These are phyloP conservation scores for Lasioglossum vierecki DNA, from an alignment of 2,888 invertebrate genomes.

Conservation along the genomic window DNA sequence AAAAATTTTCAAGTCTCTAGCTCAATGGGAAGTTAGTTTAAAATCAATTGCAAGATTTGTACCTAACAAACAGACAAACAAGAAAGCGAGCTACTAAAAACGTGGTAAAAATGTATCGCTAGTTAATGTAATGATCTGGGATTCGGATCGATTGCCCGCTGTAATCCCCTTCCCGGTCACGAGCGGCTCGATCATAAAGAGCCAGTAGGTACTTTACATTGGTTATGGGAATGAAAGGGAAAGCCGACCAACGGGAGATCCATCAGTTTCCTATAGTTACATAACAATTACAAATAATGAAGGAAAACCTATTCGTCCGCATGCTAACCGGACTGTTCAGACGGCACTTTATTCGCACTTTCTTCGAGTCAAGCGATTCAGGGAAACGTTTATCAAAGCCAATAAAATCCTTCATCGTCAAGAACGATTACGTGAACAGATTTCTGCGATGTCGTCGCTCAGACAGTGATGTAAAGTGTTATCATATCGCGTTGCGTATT, in stretches of 20 bases:
- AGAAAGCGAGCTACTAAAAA: too few relatives aligned
- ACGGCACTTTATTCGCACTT: background rate
- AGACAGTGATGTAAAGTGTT: background rate
- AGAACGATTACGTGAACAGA: background rate
- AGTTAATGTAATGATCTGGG: background rate
- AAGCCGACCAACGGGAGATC: background rate
- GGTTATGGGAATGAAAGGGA: slow-evolving; percentile 4
- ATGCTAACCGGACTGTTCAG: background rate
- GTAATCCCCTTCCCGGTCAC: background rate
- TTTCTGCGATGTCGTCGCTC: background rate
- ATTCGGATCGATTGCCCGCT: background rate
- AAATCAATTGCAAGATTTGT: too few relatives aligned
- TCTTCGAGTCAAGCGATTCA: background rate
- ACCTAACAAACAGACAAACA: too few relatives aligned
- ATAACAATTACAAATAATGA: background rate
- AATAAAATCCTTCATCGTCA: background rate
- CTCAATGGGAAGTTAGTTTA: too few relatives aligned
- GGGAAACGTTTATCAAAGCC: background rate
- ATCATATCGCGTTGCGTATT: background rate
- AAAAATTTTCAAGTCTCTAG: too few relatives aligned
- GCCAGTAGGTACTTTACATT: background rate
- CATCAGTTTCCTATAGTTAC: slow-evolving; percentile 2
- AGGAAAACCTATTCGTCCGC: background rate
- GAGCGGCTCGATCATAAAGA: background rate
- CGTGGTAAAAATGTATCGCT: too few relatives aligned